Base-by-base conservation (phyloP, 2,888 invertebrate species). In the Zelleria hepariella region DNA sequence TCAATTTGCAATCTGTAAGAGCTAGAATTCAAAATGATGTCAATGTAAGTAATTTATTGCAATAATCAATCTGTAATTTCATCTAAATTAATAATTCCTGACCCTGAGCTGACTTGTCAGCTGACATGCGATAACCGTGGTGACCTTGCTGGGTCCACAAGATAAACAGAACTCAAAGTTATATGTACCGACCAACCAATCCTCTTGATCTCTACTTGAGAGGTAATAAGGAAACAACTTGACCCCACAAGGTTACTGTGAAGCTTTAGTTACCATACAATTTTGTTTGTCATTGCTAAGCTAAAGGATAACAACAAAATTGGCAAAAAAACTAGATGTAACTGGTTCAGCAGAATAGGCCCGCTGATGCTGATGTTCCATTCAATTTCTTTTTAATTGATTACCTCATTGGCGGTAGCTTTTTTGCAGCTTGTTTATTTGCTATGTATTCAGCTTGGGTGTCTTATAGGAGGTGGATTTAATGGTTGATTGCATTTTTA, bases 91-190 rank as follows among this genome's bases (percentile, higher is more conserved):
- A 63, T 62, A 61, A 62, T 48, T 57, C 58, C 26, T 61, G 60
- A 61, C 62, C 60, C 60, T 59, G 54, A 49, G 49, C 42, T 48
- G 59, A 60, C 53, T 62, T 58, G 61, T 48, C 26, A 25, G 42
- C 20, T 61, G 61, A 62, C 59, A 52, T 59, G 57, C 48, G 65
- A 64, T 66, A 62, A 63, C 65, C 60, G 57, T 15, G 54, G 48
- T 58, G 57, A 61, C 59, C 60, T 60, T 58, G 42, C 32, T 18
- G 8, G 52, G 58, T 47, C 59, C 61, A 62, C 60, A 47, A 56
- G 21, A 57, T 25, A 55, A 24, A 56, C 55, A 59, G 48, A 48
- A 55, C 26, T 55, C 55, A 59, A 58, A 58, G 51, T 58, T 51
- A 27, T 58, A 25, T 51, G 6, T 49, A 51, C 54, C 15, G 54